Base-by-base conservation (phyloP, 1,140 invertebrate species). In the Macrosteles quadrilineatus region DNA sequence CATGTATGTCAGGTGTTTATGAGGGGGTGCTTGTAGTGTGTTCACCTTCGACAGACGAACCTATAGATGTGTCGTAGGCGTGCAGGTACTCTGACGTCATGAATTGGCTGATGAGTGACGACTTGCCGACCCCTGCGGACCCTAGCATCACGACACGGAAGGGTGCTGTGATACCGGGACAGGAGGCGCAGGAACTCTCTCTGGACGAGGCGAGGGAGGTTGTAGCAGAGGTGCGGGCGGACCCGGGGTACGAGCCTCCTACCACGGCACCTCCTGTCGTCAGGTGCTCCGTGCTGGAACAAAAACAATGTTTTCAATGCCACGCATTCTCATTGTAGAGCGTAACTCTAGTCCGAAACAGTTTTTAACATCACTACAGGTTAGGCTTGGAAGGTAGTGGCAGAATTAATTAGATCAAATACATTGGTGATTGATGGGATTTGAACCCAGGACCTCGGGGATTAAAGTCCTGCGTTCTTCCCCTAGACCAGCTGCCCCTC, bases 31-130 rank as follows among this genome's bases (percentile, higher is more conserved):
- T 4, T 19, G 23, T 53, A 19, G n/a, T n/a, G 23, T 25, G 23
- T 53, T 36, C 32, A 36, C 47, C 47, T 25, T 53, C 17, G 6
- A 53, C n/a, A 9, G 55, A 84, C 87, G 87, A 76, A 93, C 91
- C 91, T 76, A 93, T 88, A 69, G 90, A 92, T 19, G 92, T 94
- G 78, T 97, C 95, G 79, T 96, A 96, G 32, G 93, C 93, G 77
- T 96, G 94, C 64, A 97, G 87, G 80, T 96, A 97, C 79, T 98
- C 96, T 23, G 95, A 97, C n/a, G 95, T 97, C 93, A 97, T 96
- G 81, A 98, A 98, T 82, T 98, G 96, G 1, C 91, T 91, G 17
- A 96, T 91, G 29, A 98, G 83, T n/a, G 95, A 93, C 64, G 93
- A 93, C 81, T 98, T 98, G 43, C 96, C 96, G 1, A 97, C 95